A percentile compares a stretch with the other conserved stretches of the same genome.
Conservation (phyloP, 2,888 invertebrate species). For the Crocallis elinguaria region DNA sequence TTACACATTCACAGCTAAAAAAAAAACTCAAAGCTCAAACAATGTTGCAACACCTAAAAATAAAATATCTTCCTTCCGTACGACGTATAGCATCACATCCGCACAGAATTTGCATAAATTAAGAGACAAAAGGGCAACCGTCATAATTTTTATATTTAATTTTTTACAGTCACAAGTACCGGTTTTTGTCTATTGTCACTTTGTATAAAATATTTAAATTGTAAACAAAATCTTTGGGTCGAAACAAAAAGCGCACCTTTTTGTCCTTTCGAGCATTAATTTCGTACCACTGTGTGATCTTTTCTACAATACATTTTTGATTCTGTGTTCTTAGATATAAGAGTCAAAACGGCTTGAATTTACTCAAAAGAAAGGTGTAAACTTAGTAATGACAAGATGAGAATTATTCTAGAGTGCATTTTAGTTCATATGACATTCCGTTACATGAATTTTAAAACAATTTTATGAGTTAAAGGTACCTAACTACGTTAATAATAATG, state of each 20-base stretch:
- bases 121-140: constrained; percentile 74
- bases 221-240: constrained; percentile 77
- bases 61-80: constrained; percentile 23
- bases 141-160: constrained; percentile 84
- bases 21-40: constrained; percentile 17
- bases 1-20: no score
- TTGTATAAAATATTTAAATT: constrained; percentile 81
- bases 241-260: constrained; percentile 78
- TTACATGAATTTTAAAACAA: constrained; percentile 1
- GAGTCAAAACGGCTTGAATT: constrained; percentile 23
- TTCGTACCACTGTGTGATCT: constrained; percentile 43
- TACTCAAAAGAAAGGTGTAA: constrained; percentile 36
- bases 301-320: constrained; percentile 21
- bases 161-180: constrained; percentile 83
- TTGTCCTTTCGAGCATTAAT: constrained; percentile 53
- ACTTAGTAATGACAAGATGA: constrained; percentile 61
- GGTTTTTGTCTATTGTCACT: constrained; percentile 81
- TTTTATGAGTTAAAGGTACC: background rate
- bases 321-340: background rate
- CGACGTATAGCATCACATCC: constrained; percentile 64
- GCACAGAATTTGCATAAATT: constrained; percentile 76
- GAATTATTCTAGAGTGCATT: constrained; percentile 39
- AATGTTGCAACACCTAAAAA: constrained; percentile 40
- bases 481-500: no score
- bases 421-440: constrained; percentile 24